Evolutionary conservation across 2,113 vertebrate species (phyloP).

Genomic region (Sitta europaea): DNA sequence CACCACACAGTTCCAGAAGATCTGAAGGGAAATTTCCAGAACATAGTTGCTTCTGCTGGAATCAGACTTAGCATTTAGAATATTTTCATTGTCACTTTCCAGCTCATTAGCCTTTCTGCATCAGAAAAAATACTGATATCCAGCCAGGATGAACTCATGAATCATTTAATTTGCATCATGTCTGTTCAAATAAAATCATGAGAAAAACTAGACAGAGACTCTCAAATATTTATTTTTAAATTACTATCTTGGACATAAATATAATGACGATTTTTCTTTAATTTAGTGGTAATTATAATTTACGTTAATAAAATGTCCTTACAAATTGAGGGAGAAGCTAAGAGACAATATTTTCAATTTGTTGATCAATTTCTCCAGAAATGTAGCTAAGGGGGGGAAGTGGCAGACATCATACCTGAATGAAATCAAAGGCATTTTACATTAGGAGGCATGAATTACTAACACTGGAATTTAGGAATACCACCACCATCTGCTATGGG

Average conservation of each 20-base stretch:
- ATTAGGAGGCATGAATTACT: neutral
- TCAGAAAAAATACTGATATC: conserved; percentile 17
- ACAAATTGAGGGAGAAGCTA: neutral
- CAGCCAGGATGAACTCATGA: conserved; percentile 49
- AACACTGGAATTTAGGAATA: neutral
- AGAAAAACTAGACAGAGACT: neutral
- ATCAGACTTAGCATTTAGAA: neutral
- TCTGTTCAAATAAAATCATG: conserved; percentile 8
- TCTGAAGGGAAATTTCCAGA: neutral
- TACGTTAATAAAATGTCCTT: neutral
- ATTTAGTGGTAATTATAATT: neutral
- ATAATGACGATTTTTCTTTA: neutral
- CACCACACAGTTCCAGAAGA: neutral
- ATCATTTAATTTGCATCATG: conserved; percentile 61
- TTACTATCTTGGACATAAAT: neutral
- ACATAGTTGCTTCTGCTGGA: conserved; percentile 2
- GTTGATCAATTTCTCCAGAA: neutral
- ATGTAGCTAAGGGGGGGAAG: neutral
- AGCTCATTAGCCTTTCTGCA: conserved; percentile 49
- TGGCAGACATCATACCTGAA: neutral
- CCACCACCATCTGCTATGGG: neutral
- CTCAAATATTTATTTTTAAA: conserved; percentile 11
- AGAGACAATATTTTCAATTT: neutral
- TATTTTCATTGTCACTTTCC: neutral
- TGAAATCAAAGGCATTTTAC: neutral